These are phyloP conservation scores for Misgurnus mizolepis DNA, from an alignment of 2,113 vertebrate species.

Conservation along the genomic window DNA sequence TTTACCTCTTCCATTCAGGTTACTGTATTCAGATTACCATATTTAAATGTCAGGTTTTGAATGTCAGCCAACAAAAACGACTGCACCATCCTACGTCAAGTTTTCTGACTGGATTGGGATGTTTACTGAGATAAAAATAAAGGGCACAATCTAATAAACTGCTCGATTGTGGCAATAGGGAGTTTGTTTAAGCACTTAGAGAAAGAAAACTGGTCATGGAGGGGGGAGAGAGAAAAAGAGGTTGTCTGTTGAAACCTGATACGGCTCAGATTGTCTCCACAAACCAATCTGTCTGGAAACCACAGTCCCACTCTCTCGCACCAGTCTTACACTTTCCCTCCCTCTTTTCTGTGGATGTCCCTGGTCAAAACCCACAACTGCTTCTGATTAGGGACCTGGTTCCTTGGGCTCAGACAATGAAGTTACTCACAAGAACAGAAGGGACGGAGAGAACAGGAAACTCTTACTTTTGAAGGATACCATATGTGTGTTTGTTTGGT, in stretches of 20 bases:
- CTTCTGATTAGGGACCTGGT: constrained; percentile 53
- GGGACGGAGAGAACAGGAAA: constrained; percentile 63
- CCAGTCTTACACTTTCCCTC: constrained; percentile 14
- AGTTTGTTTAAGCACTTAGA: constrained; percentile 2
- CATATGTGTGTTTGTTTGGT: constrained; percentile 67
- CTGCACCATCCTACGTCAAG: not conserved
- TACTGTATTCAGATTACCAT: not conserved
- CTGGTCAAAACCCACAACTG: constrained; percentile 60
- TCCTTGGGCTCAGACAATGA: constrained; percentile 63
- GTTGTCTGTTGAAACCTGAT: constrained; percentile 39
- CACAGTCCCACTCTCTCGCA: constrained; percentile 6
- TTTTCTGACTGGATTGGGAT: not conserved
- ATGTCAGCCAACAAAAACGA: not conserved
- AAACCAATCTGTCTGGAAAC: constrained; percentile 32
- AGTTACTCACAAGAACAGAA: constrained; percentile 63
- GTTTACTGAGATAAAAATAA: not conserved
- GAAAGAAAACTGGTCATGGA: not conserved
- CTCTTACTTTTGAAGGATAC: constrained; percentile 65
- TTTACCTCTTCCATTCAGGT: not conserved
- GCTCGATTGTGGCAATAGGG: not conserved
- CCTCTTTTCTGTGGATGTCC: constrained; percentile 52
- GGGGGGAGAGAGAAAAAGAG: not conserved
- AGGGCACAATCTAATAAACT: not conserved
- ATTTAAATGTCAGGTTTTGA: not conserved
- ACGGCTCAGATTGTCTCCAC: constrained; percentile 28